These are phyloP conservation scores for Dascillus cervinus DNA, from an alignment of 2,888 invertebrate species.

Conservation along the genomic window DNA sequence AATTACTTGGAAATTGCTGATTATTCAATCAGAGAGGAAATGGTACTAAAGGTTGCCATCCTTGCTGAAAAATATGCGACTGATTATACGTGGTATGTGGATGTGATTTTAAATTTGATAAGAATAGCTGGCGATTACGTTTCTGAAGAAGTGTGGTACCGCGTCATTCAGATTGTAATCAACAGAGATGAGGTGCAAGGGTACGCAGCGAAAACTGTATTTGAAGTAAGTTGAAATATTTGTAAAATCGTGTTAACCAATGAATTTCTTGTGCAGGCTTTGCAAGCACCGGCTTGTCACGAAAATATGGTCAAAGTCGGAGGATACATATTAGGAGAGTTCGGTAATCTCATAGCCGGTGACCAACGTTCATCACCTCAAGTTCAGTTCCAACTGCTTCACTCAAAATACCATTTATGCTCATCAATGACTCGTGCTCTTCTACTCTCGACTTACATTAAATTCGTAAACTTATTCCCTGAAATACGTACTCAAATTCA, in stretches of 20 bases:
- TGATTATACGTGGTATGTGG: conserved; percentile 97
- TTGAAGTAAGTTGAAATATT: conserved; percentile 61
- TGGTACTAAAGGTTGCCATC: conserved; percentile 99
- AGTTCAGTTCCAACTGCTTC: conserved; percentile 95
- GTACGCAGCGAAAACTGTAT: conserved; percentile 99
- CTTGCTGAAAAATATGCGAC: conserved; percentile 98
- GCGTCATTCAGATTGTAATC: conserved; percentile 99
- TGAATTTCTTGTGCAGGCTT: conserved; percentile 50
- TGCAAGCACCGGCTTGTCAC: conserved; percentile 98
- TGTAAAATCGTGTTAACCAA: not conserved
- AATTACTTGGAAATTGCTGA: conserved; percentile 98
- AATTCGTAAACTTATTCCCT: conserved; percentile 98
- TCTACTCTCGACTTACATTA: conserved; percentile 95
- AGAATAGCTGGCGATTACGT: conserved; percentile 99
- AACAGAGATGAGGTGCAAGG: conserved; percentile 99
- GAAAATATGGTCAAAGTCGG: conserved; percentile 99
- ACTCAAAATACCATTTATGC: conserved; percentile 98
- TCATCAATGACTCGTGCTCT: conserved; percentile 95
- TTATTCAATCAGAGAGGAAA: conserved; percentile 99
- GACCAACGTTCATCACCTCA: conserved; percentile 94
- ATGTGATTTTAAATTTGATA: conserved; percentile 97
- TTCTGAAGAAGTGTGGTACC: conserved; percentile 99
- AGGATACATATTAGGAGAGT: conserved; percentile 97
- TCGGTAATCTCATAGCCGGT: conserved; percentile 98
- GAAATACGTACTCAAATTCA: conserved; percentile 92